These are phyloP conservation scores for Eledone cirrhosa DNA, from an alignment of 2,888 invertebrate species.

Conservation along the genomic window DNA sequence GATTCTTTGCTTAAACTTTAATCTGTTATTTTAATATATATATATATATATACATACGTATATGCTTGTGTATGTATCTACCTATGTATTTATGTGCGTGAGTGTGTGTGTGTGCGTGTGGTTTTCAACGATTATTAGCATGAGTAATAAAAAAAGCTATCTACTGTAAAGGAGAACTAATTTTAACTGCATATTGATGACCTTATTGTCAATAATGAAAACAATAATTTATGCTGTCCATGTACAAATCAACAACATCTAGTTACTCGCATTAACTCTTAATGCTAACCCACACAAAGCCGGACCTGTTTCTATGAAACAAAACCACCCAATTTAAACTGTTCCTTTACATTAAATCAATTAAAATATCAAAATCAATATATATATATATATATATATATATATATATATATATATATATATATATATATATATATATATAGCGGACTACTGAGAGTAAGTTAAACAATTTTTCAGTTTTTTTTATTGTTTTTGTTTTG, in stretches of 20 bases:
- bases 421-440: neutral
- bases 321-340: too few relatives aligned
- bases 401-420: neutral
- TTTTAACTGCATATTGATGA: too few relatives aligned
- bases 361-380: neutral
- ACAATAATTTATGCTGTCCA: neutral
- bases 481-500: neutral
- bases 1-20: too few relatives aligned
- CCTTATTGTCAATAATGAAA: neutral
- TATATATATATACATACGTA: neutral
- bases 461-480: neutral
- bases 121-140: neutral
- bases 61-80: too few relatives aligned
- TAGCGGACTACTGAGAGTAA: neutral
- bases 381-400: neutral
- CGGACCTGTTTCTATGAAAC: too few relatives aligned
- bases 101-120: neutral
- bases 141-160: neutral
- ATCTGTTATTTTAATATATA: conserved; percentile 1
- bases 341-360: too few relatives aligned
- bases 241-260: neutral
- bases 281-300: too few relatives aligned
- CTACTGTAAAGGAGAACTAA: neutral
- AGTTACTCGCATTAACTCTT: neutral
- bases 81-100: neutral